Base-by-base conservation (phyloP, 2,113 vertebrate genomes). In the Camelus bactrianus region DNA sequence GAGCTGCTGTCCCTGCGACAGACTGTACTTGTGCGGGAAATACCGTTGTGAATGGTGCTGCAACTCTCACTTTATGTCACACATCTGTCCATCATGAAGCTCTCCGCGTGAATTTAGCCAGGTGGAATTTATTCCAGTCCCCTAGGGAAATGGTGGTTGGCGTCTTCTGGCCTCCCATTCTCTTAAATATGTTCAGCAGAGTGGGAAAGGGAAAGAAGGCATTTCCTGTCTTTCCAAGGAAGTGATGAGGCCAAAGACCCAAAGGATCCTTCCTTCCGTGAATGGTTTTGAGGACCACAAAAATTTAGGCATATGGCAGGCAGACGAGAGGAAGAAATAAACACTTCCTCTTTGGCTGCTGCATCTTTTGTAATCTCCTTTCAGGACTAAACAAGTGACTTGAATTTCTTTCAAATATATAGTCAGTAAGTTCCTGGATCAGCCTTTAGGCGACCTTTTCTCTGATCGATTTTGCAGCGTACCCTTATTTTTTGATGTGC, bases 201-300 rank as follows among this genome's bases (percentile, higher is more conserved):
- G 42, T 8, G 86, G 73, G 28, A 42, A 75, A 72, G 48, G 64
- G 48, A 2, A 13, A 79, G 64, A 26, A 50, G 84, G 60, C 32
- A 6, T 12, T 77, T 56, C 20, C 42, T 48, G 28, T 91, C 46
- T 91, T 77, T 91, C 79, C 60, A 30, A 30, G 8, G n/a, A 84
- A 60, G 46, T 32, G 65, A 75, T 24, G 69, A 89, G 85, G 42
- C 38, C 69, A 70, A 30, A 76, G 48, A 52, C 8, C 69, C 8
- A 3, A 35, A 42, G 58, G 84, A 12, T 30, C 6, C 19, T 87
- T 32, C 52, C 73, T 79, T 83, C 58, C 58, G 6, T 22, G 72
- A 94, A n/a, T 17, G n/a, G 72, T 35, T 92, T 72, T 52, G 77
- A 92, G 84, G 75, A 72, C 90, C 38, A 3, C 42, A 28, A 30